Percentiles rank a stretch among this genome's conserved stretches.
These are phyloP conservation scores for Agonopterix arenella DNA, from an alignment of 2,888 invertebrate species.

Conservation along the genomic window DNA sequence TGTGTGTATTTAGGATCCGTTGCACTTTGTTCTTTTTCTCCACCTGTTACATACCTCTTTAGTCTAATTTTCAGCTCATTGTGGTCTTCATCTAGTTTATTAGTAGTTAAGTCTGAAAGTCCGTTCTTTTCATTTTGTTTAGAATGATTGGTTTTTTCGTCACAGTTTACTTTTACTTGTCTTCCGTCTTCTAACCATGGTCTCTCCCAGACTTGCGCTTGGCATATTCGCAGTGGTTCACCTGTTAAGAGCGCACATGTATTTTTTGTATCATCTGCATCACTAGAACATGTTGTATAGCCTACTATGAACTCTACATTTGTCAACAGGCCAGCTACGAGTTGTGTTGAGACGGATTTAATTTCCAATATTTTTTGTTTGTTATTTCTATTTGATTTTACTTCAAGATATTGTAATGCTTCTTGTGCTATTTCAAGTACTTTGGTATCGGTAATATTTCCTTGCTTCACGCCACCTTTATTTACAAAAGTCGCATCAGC, in stretches of 20 bases:
- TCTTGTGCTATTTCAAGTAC: conserved; percentile 44
- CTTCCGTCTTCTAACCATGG: conserved; percentile 74
- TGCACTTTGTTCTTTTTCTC: conserved; percentile 14
- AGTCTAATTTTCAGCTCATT: neutral
- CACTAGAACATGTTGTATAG: conserved; percentile 69
- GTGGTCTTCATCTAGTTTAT: neutral
- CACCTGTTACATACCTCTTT: neutral
- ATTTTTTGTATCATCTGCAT: conserved; percentile 25
- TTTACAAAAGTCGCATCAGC: conserved; percentile 34
- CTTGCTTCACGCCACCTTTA: conserved; percentile 9
- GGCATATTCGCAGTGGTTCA: conserved; percentile 39
- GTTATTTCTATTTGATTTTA: conserved; percentile 40
- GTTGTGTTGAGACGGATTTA: conserved; percentile 58
- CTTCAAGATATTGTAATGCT: conserved; percentile 53
- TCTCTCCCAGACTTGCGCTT: conserved; percentile 69
- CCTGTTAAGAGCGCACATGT: conserved; percentile 39
- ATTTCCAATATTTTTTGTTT: conserved; percentile 55
- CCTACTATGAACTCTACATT: conserved; percentile 78
- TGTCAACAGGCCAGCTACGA: conserved; percentile 74
- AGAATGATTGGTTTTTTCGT: conserved; percentile 12
- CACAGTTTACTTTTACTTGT: conserved; percentile 48
- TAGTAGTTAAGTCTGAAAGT: neutral
- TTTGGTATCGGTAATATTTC: conserved; percentile 26
- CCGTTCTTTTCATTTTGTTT: too few relatives aligned
- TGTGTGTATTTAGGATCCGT: conserved; percentile 14